phyloP scores from a whole-genome alignment of 2,113 vertebrate genomes.

The Perccottus glenii region DNA sequence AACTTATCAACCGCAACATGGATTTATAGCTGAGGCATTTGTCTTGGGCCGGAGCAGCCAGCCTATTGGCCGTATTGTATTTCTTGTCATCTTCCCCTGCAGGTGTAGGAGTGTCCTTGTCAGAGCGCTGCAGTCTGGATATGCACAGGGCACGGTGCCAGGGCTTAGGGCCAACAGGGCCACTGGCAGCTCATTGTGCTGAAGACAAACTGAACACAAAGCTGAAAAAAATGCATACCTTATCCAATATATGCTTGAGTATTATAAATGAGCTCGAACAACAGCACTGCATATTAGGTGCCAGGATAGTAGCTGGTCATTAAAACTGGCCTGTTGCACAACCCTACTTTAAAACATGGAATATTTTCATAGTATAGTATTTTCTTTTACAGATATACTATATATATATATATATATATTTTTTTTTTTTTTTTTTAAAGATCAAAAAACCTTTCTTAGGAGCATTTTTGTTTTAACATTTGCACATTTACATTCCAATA shows the following conservation, averaged over 20 bases:
- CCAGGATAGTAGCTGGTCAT: not conserved
- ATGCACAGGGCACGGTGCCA: conserved; percentile 63
- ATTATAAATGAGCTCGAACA: conserved; percentile 27
- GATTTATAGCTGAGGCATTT: conserved; percentile 66
- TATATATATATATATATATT: no score
- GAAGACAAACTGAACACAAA: conserved; percentile 53
- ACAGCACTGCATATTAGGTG: conserved; percentile 6
- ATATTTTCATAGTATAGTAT: not conserved
- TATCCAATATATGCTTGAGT: conserved; percentile 39
- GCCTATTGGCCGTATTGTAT: conserved; percentile 63
- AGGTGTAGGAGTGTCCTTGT: conserved; percentile 74
- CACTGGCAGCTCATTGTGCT: conserved; percentile 57
- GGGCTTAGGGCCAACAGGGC: conserved; percentile 55
- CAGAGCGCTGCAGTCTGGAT: conserved; percentile 55
- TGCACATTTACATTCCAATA: not conserved
- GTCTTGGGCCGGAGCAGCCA: conserved; percentile 47
- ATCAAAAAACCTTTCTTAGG: no score
- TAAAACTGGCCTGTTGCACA: not conserved
- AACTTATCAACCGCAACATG: conserved; percentile 73
- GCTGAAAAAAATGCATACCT: conserved; percentile 32
- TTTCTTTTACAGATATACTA: no score
- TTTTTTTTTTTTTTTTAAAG: no score
- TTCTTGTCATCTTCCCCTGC: conserved; percentile 65
- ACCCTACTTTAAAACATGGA: not conserved
- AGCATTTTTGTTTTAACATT: no score